These are phyloP conservation scores for Alectura lathami DNA, from an alignment of 2,113 vertebrate species.

Conservation along the genomic window DNA sequence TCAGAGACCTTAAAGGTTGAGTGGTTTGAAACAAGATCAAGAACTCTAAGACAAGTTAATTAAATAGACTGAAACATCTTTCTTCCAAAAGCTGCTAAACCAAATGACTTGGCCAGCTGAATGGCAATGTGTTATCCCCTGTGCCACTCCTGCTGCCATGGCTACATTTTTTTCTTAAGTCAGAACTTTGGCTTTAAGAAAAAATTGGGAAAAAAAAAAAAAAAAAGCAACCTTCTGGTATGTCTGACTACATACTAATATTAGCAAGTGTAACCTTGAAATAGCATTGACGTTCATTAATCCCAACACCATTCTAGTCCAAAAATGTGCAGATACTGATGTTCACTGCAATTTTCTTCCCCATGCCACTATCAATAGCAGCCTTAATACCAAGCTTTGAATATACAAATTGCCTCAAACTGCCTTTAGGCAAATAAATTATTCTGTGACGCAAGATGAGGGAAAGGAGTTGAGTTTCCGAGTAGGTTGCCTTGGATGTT, in stretches of 20 bases:
- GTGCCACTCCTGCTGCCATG: conserved; percentile 2
- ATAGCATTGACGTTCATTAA: conserved; percentile 32
- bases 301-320: not conserved
- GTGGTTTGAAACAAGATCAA: conserved; percentile 38
- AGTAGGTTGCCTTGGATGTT: not conserved
- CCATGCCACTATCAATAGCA: not conserved
- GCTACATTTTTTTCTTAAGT: conserved; percentile 1
- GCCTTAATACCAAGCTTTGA: not conserved
- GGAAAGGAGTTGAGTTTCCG: conserved; percentile 10
- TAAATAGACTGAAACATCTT: conserved; percentile 11
- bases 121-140: not conserved
- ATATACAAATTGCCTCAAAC: not conserved
- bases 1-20: not conserved
- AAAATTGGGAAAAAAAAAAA: not conserved
- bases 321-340: conserved; percentile 24
- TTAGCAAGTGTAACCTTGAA: conserved; percentile 55
- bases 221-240: conserved; percentile 14
- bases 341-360: conserved; percentile 7
- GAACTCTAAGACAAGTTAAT: conserved; percentile 7
- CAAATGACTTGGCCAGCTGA: not conserved
- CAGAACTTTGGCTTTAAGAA: conserved; percentile 24
- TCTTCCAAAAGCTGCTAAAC: conserved; percentile 24
- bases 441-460: conserved; percentile 23
- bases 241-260: conserved; percentile 52
- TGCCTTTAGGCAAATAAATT: conserved; percentile 13